phyloP scores from a whole-genome alignment of 1,140 invertebrate species.

The Zelostemma sp. region DNA sequence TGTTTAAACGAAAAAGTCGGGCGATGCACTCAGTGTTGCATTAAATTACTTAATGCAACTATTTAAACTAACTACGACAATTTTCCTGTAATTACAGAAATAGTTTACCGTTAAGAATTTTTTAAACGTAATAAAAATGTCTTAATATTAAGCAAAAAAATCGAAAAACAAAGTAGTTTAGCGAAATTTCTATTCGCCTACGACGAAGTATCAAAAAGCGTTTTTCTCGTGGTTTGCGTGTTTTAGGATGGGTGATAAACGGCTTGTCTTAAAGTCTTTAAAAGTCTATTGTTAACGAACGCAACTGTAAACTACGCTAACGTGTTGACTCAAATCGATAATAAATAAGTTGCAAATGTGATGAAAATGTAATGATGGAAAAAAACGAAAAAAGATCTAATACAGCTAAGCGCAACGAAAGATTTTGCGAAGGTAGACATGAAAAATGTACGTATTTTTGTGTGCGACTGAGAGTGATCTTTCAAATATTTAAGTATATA shows the following conservation, averaged over 20 bases:
- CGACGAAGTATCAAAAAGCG: neutral
- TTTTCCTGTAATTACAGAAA: too few species aligned
- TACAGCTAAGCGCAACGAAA: neutral
- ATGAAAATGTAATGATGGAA: conserved; percentile 3
- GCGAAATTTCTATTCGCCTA: neutral
- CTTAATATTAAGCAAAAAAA: neutral
- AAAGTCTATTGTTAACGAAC: conserved; percentile 1
- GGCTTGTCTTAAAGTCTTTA: neutral
- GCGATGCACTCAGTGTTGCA: too few species aligned
- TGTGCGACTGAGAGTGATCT: conserved; percentile 19
- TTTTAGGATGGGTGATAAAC: neutral
- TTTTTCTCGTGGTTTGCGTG: neutral
- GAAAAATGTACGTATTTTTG: conserved; percentile 40
- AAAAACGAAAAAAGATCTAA: conserved; percentile 7
- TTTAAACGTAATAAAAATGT: too few species aligned
- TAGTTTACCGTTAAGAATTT: too few species aligned
- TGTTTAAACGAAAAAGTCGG: too few species aligned
- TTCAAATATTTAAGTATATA: conserved; percentile 19
- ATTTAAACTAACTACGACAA: too few species aligned
- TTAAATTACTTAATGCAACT: too few species aligned
- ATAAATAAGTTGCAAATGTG: conserved; percentile 2
- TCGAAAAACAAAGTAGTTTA: neutral
- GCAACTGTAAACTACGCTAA: neutral
- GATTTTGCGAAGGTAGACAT: conserved; percentile 23
- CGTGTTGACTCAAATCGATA: conserved; percentile 1